phyloP scores from a whole-genome alignment of 2,113 vertebrate genomes.

The Pomatorhinus ruficollis region DNA sequence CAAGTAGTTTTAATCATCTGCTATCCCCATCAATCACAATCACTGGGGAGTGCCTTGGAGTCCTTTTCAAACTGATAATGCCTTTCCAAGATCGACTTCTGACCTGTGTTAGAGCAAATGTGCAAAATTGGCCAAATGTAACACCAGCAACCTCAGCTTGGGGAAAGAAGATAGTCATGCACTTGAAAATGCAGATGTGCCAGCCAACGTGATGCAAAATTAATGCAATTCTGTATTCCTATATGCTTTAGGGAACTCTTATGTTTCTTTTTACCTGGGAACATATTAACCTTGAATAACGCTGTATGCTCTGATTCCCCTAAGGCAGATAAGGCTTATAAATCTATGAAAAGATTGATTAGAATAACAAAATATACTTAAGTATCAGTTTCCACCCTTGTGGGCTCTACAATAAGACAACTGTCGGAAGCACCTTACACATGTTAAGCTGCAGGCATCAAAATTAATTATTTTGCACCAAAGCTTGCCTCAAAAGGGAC shows the following conservation, averaged over 20 bases:
- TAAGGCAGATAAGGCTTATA: background rate
- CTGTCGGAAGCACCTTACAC: constrained; percentile 16
- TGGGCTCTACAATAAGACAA: constrained; percentile 26
- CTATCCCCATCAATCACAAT: background rate
- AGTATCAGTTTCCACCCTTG: constrained; percentile 17
- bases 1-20: background rate
- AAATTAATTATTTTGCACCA: constrained; percentile 58
- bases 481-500: constrained; percentile 44
- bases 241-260: background rate
- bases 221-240: background rate
- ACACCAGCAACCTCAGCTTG: background rate
- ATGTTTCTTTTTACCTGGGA: background rate
- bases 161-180: background rate
- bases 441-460: constrained; percentile 50
- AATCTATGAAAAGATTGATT: constrained; percentile 8
- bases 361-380: constrained; percentile 31
- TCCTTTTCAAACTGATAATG: background rate
- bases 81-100: background rate
- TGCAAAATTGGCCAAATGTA: background rate
- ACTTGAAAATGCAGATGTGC: background rate
- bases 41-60: background rate
- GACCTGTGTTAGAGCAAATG: background rate
- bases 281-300: constrained; percentile 15
- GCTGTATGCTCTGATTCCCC: background rate
- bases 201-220: background rate